Base-by-base conservation (phyloP, 2,113 vertebrate genomes). In the Rhizomys pruinosus region DNA sequence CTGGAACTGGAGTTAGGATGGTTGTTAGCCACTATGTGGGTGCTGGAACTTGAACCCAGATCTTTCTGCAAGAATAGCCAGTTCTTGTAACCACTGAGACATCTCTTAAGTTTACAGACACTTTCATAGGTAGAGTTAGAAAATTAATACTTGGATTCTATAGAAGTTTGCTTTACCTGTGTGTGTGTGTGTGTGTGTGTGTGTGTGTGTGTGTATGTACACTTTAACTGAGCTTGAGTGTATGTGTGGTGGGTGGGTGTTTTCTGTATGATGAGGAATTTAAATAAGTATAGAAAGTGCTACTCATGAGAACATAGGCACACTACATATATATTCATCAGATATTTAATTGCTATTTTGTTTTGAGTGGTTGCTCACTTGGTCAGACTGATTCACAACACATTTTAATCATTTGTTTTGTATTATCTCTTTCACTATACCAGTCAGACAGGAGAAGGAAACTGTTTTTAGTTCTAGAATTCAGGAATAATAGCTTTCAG, bases 401-500 rank as follows among this genome's bases (percentile, higher is more conserved):
- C 74, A 84, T 84, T 87, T 88, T 52, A 69, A 76, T 57, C 79
- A 69, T 74, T n/a, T 68, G 20, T 16, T 52, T 22, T 52, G 34
- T 32, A 44, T 76, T 66, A 13, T 68, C 34, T 92, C 69, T 92
- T 52, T 34, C 25, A 37, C 15, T 72, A 89, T 44, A 91, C 25
- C 27, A 9, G 55, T n/a, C 63, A 32, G 11, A 44, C 29, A 91
- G 25, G 13, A 91, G 25, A 13, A 82, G 68, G 71, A 52, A 77
- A 80, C 37, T 52, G 3, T 72, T 90, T 78, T 61, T 89, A 59
- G 17, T 81, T 85, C 57, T 71, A 92, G 57, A 90, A 90, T 57
- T 80, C 61, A 61, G 64, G 89, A 78, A 55, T 63, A 72, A 72
- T 6, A 92, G 37, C 19, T 37, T 22, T 78, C 64, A 64, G 59